These are phyloP conservation scores for Eupleurogrammus muticus DNA, from an alignment of 2,797 vertebrate species.

Conservation along the genomic window DNA sequence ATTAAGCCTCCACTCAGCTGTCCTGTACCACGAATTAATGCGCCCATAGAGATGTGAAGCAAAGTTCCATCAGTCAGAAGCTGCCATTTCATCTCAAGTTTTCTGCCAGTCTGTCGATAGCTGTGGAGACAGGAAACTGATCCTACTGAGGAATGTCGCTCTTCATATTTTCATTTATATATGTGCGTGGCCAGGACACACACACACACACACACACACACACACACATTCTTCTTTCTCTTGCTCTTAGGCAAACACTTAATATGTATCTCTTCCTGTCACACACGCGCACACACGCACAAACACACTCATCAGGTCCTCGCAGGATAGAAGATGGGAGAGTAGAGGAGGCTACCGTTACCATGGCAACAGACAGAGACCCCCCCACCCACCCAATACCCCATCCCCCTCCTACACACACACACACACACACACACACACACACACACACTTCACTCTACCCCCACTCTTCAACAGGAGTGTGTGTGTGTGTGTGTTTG, in stretches of 20 bases:
- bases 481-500: conserved; percentile 20
- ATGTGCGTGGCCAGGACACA: background rate
- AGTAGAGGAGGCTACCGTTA: conserved; percentile 53
- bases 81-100: background rate
- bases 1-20: too few species aligned
- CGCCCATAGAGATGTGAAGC: too few species aligned
- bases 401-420: conserved; percentile 28
- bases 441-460: conserved; percentile 23
- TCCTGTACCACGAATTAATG: too few species aligned
- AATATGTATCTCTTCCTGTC: conserved; percentile 57
- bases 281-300: conserved; percentile 30
- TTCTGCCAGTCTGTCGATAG: background rate
- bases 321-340: conserved; percentile 35
- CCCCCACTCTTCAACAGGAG: conserved; percentile 43
- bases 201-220: background rate
- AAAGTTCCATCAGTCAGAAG: too few species aligned
- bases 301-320: conserved; percentile 41
- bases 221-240: conserved; percentile 1
- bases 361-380: conserved; percentile 74
- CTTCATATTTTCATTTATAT: background rate
- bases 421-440: conserved; percentile 25
- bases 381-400: conserved; percentile 7
- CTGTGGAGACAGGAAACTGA: too few species aligned
- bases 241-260: conserved; percentile 42
- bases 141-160: too few species aligned